phyloP scores from a whole-genome alignment of 1,140 invertebrate genomes.

The Aphelenchoides avenae region DNA sequence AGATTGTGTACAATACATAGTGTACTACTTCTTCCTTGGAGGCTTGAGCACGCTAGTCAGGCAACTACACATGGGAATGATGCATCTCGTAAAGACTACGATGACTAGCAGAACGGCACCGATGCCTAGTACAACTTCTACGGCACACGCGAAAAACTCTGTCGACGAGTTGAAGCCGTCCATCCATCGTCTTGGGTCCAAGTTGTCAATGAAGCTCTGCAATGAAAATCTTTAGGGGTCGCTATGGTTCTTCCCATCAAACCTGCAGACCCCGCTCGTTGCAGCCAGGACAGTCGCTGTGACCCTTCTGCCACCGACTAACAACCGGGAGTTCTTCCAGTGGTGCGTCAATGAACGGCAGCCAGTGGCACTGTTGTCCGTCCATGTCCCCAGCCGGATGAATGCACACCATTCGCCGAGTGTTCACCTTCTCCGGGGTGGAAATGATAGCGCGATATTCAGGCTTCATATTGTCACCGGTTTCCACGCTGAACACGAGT shows the following conservation, averaged over 20 bases:
- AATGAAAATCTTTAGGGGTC: not conserved
- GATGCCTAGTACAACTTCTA: constrained; percentile 34
- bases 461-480: not conserved
- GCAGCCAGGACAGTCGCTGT: constrained; percentile 34
- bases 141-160: constrained; percentile 35
- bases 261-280: constrained; percentile 32
- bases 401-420: constrained; percentile 34
- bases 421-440: not conserved
- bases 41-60: constrained; percentile 28
- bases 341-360: constrained; percentile 31
- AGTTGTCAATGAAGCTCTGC: constrained; percentile 15
- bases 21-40: constrained; percentile 37
- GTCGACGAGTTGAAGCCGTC: constrained; percentile 43
- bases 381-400: constrained; percentile 43
- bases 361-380: constrained; percentile 34
- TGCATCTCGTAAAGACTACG: constrained; percentile 44
- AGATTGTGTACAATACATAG: too few relatives aligned
- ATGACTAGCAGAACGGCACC: constrained; percentile 28
- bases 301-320: constrained; percentile 29
- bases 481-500: constrained; percentile 38
- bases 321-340: constrained; percentile 21
- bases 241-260: not conserved
- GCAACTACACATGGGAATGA: constrained; percentile 37
- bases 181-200: constrained; percentile 41
- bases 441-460: constrained; percentile 18